Evolutionary conservation across 2,113 vertebrate genomes (phyloP), one percentile per base, ranked within the genome.

Genomic region (Empidonax traillii): DNA sequence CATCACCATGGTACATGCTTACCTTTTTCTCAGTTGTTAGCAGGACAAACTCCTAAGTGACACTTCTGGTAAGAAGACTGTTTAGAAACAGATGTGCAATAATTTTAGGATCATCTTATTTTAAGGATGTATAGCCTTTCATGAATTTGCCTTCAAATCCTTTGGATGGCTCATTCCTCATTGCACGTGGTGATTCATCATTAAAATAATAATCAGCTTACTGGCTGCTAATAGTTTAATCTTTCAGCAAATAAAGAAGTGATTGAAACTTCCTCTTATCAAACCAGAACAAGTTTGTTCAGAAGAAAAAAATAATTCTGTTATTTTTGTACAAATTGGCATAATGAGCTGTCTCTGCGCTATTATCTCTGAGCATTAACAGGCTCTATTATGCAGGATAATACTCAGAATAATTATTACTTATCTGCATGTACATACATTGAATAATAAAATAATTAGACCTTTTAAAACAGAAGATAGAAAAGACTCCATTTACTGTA

Each of bases 381-480:
- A 79, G 82, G 43, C 73, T 96, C 53, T 85, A 61, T 94, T 94
- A 91, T 94, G 73, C 90, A 93, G 68, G 80, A 85, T 94, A 96
- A 91, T 94, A 88, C 63, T 96, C 51, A 53, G 91, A 96, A 93
- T 95, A 96, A 95, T 96, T 95, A 88, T 95, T 95, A 92, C 91
- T 96, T 96, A 87, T 93, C 94, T 12, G 21, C 95, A 33, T 92
- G 88, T 97, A 79, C 47, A 89, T 97, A 97, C 88, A 94, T 68
- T 71, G 93, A 94, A 90, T 97, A 97, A 97, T 97, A 95, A 95
- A 97, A 95, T 96, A 97, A 97, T 97, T 92, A 94, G 72, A 86
- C 91, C 90, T 94, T 97, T 93, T 93, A 85, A 92, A 89, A 67
- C 18, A 67, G 74, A 71, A 14, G 65, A 58, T 81, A 87, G 86